These are phyloP conservation scores for Limnothrissa miodon DNA, from an alignment of 2,113 vertebrate species.

Conservation along the genomic window DNA sequence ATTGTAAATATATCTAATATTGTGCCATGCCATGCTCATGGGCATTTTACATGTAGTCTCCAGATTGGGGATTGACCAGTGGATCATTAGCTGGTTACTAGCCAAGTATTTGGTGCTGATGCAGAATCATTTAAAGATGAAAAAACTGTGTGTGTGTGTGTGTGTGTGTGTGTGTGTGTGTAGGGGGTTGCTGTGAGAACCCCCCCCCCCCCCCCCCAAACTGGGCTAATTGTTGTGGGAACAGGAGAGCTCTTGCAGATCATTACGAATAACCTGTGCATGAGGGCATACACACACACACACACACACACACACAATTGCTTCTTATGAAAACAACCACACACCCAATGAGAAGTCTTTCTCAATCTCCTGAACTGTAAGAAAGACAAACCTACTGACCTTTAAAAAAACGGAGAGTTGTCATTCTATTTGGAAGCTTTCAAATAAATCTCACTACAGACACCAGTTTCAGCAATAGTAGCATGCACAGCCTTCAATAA, in stretches of 20 bases:
- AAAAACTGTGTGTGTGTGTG: not conserved
- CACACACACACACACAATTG: not conserved
- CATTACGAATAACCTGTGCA: constrained; percentile 39
- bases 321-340: not conserved
- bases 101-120: not conserved
- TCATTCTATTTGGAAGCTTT: not conserved
- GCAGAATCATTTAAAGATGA: not conserved
- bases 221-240: constrained; percentile 67
- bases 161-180: too few relatives aligned
- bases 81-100: not conserved
- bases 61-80: too few relatives aligned
- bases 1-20: too few relatives aligned
- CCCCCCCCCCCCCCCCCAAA: too few relatives aligned
- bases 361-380: not conserved
- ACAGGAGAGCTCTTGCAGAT: constrained; percentile 44
- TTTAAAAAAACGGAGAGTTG: not conserved
- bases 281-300: not conserved
- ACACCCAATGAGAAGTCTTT: not conserved
- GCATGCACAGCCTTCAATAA: not conserved
- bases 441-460: not conserved
- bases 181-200: constrained; percentile 16
- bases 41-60: too few relatives aligned
- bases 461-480: not conserved
- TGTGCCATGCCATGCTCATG: too few relatives aligned
- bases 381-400: not conserved